phyloP scores from a whole-genome alignment of 2,113 vertebrate species.

The Pelecanoides urinatrix region DNA sequence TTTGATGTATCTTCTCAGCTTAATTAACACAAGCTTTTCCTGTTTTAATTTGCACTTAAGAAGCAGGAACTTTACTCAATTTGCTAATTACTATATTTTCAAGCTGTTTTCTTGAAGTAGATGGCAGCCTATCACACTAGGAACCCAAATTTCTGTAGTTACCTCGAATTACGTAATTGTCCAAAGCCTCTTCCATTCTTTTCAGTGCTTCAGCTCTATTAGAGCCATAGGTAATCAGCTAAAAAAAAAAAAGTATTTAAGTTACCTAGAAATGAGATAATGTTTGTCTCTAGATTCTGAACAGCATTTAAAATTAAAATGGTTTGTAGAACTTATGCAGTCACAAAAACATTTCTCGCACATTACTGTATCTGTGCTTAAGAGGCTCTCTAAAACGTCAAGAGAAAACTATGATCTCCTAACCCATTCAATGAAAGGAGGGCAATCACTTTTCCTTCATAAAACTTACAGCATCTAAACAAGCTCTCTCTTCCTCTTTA shows the following conservation, averaged over 20 bases:
- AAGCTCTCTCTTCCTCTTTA: neutral
- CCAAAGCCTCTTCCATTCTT: constrained; percentile 89
- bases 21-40: constrained; percentile 68
- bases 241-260: neutral
- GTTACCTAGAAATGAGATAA: neutral
- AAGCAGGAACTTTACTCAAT: constrained; percentile 76
- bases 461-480: neutral
- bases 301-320: neutral
- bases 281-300: neutral
- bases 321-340: neutral
- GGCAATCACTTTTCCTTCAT: neutral
- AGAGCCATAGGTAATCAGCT: constrained; percentile 91
- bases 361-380: neutral
- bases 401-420: neutral
- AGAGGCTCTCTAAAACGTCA: neutral
- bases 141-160: constrained; percentile 59
- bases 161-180: constrained; percentile 97
- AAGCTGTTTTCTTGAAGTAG: constrained; percentile 71
- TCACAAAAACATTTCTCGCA: neutral
- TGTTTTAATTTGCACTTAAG: constrained; percentile 78
- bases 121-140: constrained; percentile 73
- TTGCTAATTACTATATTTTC: constrained; percentile 81
- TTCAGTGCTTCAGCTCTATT: constrained; percentile 88
- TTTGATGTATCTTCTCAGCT: constrained; percentile 41
- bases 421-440: neutral